Conservation (phyloP, 2,888 invertebrate genomes). For the Tyria jacobaeae region DNA sequence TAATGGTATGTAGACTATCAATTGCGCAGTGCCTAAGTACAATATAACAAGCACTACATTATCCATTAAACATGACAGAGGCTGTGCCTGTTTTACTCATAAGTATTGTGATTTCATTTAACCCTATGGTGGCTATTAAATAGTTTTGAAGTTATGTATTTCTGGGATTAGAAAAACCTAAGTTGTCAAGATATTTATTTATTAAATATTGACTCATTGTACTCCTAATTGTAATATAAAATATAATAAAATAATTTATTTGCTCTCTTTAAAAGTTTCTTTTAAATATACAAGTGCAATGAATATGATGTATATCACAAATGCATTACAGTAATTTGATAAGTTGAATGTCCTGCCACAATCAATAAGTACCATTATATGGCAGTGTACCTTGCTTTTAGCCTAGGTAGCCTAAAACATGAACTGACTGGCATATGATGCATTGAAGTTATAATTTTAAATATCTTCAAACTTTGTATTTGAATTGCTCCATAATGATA, state of each 20-base stretch:
- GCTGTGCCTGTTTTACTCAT: slow-evolving; percentile 44
- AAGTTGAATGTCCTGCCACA: slow-evolving; percentile 1
- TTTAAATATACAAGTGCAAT: slow-evolving; percentile 4
- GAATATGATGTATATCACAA: not conserved
- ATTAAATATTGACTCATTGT: slow-evolving; percentile 12
- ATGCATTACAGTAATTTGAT: not conserved
- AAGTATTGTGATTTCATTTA: slow-evolving; percentile 54
- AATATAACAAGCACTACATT: slow-evolving; percentile 43
- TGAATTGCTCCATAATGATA: not conserved
- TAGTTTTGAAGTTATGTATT: slow-evolving; percentile 33
- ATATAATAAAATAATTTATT: slow-evolving; percentile 21
- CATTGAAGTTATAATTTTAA: not conserved
- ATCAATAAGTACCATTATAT: not conserved
- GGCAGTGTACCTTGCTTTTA: not conserved
- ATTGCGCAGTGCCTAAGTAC: slow-evolving; percentile 45
- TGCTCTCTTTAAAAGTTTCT: slow-evolving; percentile 29
- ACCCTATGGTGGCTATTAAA: slow-evolving; percentile 43
- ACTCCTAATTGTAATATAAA: not conserved
- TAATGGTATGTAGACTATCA: slow-evolving; percentile 17
- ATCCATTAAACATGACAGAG: slow-evolving; percentile 46
- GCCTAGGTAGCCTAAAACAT: not conserved
- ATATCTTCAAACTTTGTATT: not conserved
- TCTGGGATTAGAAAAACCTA: slow-evolving; percentile 31
- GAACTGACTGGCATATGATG: not conserved
- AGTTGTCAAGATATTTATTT: slow-evolving; percentile 30